phyloP scores from a whole-genome alignment of 1,140 invertebrate genomes.

The Drosophila willistoni region DNA sequence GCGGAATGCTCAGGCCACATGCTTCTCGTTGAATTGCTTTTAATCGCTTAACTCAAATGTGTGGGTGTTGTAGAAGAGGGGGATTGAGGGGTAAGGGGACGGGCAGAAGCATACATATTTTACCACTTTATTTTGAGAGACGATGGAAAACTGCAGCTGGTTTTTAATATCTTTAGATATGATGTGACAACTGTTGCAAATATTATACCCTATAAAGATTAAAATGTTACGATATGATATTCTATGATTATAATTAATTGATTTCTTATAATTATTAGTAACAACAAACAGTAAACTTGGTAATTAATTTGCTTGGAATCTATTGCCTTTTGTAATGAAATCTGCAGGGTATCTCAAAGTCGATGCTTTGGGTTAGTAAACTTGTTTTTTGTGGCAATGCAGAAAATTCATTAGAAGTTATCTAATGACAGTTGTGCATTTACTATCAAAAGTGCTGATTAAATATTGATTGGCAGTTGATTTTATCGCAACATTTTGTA shows the following conservation, averaged over 20 bases:
- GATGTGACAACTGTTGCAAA: slow-evolving; percentile 55
- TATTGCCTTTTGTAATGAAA: no score
- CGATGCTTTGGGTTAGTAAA: background rate
- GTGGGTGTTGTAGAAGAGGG: slow-evolving; percentile 32
- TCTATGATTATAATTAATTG: no score
- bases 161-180: slow-evolving; percentile 29
- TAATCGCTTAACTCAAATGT: slow-evolving; percentile 46
- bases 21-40: slow-evolving; percentile 58
- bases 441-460: background rate
- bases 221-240: background rate
- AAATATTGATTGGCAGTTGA: slow-evolving; percentile 1
- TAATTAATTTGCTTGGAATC: no score
- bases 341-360: background rate
- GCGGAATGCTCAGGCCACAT: slow-evolving; percentile 44
- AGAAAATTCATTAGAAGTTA: slow-evolving; percentile 9
- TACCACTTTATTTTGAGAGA: slow-evolving; percentile 24
- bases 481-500: background rate
- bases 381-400: background rate
- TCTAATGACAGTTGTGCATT: slow-evolving; percentile 2
- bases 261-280: no score
- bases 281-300: no score
- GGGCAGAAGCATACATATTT: slow-evolving; percentile 24
- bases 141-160: slow-evolving; percentile 54
- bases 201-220: background rate
- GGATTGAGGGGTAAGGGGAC: background rate